A percentile compares a stretch with the other conserved stretches of the same genome.
Conservation (phyloP, 2,113 vertebrate species). For the Coregonus clupeaformis region DNA sequence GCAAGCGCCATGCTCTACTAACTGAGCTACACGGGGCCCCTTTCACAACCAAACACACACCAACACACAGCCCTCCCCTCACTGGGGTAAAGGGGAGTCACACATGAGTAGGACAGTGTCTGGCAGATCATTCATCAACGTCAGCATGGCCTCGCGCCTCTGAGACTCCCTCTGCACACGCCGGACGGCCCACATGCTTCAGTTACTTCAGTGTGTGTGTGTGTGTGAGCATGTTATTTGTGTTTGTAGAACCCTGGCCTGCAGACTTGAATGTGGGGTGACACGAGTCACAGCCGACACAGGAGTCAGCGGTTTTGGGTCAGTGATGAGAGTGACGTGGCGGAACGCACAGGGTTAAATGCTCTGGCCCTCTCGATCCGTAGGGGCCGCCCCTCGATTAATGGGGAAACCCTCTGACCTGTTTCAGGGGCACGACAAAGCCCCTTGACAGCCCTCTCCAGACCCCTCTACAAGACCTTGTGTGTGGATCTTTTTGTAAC, state of each 20-base stretch:
- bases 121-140: constrained; percentile 39
- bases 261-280: constrained; percentile 22
- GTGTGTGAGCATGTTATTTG: constrained; percentile 32
- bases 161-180: constrained; percentile 25
- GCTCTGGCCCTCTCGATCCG: constrained; percentile 58
- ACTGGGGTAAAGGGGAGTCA: no score
- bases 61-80: neutral
- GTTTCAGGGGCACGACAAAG: constrained; percentile 54
- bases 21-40: no score
- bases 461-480: neutral
- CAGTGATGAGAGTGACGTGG: constrained; percentile 46
- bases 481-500: neutral
- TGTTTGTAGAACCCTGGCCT: constrained; percentile 39
- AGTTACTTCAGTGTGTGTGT: constrained; percentile 1
- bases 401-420: constrained; percentile 66
- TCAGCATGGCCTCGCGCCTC: constrained; percentile 51
- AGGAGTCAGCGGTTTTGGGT: constrained; percentile 51
- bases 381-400: constrained; percentile 55
- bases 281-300: constrained; percentile 39
- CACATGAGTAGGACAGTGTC: neutral
- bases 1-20: no score
- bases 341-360: constrained; percentile 67
- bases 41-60: no score
- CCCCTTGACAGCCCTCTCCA: neutral
- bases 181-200: no score